Evolutionary conservation across 2,113 vertebrate genomes (phyloP).

Genomic region (Chunga burmeisteri): DNA sequence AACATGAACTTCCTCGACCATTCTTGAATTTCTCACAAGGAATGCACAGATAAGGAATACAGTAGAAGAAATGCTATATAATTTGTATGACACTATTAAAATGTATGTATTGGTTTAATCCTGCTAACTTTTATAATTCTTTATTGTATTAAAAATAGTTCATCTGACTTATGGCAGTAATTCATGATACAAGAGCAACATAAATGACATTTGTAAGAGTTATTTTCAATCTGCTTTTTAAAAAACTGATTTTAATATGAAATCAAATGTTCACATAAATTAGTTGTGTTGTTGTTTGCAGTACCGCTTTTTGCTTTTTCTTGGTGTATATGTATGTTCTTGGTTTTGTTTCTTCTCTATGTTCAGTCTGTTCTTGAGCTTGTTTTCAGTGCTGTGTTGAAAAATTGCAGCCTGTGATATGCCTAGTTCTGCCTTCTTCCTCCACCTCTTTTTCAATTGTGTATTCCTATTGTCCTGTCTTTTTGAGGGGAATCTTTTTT

Average conservation of each 20-base stretch:
- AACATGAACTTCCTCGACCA: fast-evolving
- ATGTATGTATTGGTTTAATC: neutral
- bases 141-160: neutral
- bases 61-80: neutral
- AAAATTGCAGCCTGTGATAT: neutral
- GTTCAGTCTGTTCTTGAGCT: neutral
- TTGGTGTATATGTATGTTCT: fast-evolving
- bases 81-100: neutral
- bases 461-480: neutral
- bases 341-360: neutral
- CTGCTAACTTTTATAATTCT: neutral
- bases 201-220: neutral
- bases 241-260: neutral
- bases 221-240: neutral
- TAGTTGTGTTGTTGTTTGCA: neutral
- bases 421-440: neutral
- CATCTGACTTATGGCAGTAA: neutral
- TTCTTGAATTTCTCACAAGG: neutral
- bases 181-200: neutral
- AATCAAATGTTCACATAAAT: neutral
- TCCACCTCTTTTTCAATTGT: neutral
- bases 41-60: neutral
- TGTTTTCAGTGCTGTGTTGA: neutral
- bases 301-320: neutral
- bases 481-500: neutral